These are phyloP conservation scores for Eudyptes chrysolophus DNA, from an alignment of 2,113 vertebrate genomes.

Conservation along the genomic window DNA sequence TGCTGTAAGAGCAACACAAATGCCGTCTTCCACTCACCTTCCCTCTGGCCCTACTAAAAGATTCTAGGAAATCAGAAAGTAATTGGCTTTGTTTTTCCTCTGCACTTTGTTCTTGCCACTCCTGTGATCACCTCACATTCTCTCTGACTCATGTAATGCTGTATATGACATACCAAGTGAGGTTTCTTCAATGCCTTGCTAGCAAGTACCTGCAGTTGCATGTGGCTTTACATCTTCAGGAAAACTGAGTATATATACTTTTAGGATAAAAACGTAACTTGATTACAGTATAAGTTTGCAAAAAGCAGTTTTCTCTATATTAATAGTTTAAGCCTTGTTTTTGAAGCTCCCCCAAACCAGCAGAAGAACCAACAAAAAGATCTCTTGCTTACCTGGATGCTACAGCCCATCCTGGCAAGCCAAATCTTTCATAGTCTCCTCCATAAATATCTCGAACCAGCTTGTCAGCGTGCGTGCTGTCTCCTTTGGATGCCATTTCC, in stretches of 20 bases:
- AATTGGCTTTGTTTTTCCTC: neutral
- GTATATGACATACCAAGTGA: neutral
- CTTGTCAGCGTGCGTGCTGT: conserved; percentile 82
- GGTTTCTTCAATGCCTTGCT: neutral
- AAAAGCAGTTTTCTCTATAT: neutral
- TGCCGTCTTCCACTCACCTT: neutral
- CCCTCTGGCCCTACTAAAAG: neutral
- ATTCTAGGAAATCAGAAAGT: neutral
- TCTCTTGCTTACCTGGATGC: conserved; percentile 77
- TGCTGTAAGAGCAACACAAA: neutral
- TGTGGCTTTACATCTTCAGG: neutral
- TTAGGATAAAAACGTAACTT: neutral
- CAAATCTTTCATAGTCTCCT: conserved; percentile 84
- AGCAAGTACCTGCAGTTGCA: neutral
- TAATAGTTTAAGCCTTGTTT: neutral
- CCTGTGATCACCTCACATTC: neutral
- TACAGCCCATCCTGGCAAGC: conserved; percentile 82
- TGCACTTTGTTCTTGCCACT: neutral
- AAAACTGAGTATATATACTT: neutral
- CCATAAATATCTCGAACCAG: conserved; percentile 84
- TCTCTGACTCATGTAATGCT: neutral
- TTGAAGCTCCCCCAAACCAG: neutral
- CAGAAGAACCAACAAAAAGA: neutral
- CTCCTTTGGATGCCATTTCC: conserved; percentile 84
- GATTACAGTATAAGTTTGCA: neutral